Evolutionary conservation across 1,140 invertebrate species (phyloP), one percentile per base, ranked within the genome.

Genomic region (Drosophila quadrilineata): DNA sequence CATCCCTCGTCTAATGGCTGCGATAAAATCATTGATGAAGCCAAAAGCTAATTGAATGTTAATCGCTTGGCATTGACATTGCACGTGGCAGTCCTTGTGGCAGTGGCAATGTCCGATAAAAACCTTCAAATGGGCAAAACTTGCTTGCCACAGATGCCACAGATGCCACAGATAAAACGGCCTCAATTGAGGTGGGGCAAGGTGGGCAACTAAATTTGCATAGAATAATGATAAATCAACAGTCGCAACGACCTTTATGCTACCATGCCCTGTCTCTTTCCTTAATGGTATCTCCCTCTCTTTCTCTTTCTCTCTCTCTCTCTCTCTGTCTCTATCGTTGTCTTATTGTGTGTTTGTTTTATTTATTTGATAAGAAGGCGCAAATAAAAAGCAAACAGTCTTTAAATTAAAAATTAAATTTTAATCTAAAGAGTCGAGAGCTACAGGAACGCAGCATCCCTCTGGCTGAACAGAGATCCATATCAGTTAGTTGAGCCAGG

Each of bases 1-100:
- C 36, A 16, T 29, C 35, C 50, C 65, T 28, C 63, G 22, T 45
- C 35, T 73, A 76, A 77, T 77, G 64, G 75, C 68, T 66, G 68
- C 50, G 87, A 88, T 88, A 88, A 88, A 88, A 88, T 88, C 86
- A 88, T 88, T 88, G 80, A 88, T 87, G 71, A 71, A 84, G 77
- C 75, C 69, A 76, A 69, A 84, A 76, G 75, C 84, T 87, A 87
- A 87, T 87, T 87, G 84, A 87, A 87, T 87, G 85, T 87, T 87
- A 87, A 87, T 87, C 84, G 85, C 72, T 86, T 86, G 68, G 43
- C 71, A 86, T 85, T 85, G 79, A 86, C 80, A 75, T 85, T 79
- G 79, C 71, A 80, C 65, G 74, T 86, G 75, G 75, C 79, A 21
- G 29, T n/a, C n/a, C n/a, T n/a, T n/a, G n/a, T n/a, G n/a, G n/a